phyloP scores from a whole-genome alignment of 2,888 invertebrate genomes.

The Shargacucullia verbasci region DNA sequence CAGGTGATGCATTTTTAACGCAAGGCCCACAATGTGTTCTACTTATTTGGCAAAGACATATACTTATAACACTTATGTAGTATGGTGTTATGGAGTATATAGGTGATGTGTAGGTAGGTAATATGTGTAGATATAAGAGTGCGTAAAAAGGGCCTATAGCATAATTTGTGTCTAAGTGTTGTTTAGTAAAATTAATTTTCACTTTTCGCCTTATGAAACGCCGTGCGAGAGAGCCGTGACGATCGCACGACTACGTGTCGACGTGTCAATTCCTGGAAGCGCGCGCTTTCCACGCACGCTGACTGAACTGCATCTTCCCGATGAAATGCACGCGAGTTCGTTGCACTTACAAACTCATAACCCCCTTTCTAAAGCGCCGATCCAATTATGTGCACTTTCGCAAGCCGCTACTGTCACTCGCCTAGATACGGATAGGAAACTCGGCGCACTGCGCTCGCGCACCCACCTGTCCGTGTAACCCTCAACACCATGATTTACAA shows the following conservation, averaged over 20 bases:
- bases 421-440: slow-evolving; percentile 89
- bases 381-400: slow-evolving; percentile 90
- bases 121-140: not conserved
- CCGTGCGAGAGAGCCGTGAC: slow-evolving; percentile 70
- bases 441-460: slow-evolving; percentile 78
- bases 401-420: slow-evolving; percentile 88
- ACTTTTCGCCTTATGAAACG: slow-evolving; percentile 79
- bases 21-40: slow-evolving; percentile 40
- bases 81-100: slow-evolving; percentile 4
- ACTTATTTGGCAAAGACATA: slow-evolving; percentile 41
- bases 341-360: slow-evolving; percentile 89
- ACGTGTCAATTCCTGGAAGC: slow-evolving; percentile 81
- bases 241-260: slow-evolving; percentile 54
- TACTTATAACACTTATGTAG: slow-evolving; percentile 19
- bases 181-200: slow-evolving; percentile 71
- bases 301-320: slow-evolving; percentile 84
- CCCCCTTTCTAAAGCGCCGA: slow-evolving; percentile 89
- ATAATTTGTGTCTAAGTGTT: slow-evolving; percentile 14
- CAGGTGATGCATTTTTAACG: slow-evolving; percentile 74
- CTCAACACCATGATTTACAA: slow-evolving; percentile 57
- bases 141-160: slow-evolving; percentile 10
- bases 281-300: slow-evolving; percentile 81
- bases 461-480: slow-evolving; percentile 76
- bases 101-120: slow-evolving; percentile 10
- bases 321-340: slow-evolving; percentile 87